Percentiles rank a stretch among this genome's conserved stretches.
Conservation (phyloP, 2,797 vertebrate species). For the Lateolabrax maculatus region DNA sequence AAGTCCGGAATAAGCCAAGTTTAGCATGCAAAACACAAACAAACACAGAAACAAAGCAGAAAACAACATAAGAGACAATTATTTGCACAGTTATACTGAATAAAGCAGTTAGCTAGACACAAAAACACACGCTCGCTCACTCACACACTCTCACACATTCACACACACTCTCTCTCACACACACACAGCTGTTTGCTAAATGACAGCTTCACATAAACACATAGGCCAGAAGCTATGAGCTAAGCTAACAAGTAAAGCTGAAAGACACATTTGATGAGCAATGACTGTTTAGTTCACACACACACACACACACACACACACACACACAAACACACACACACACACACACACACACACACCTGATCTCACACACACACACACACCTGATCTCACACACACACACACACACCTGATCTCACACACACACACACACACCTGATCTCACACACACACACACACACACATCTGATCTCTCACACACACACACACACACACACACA, state of each 20-base stretch:
- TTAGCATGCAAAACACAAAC: conserved; percentile 97
- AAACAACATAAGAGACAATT: conserved; percentile 93
- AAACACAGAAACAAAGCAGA: conserved; percentile 91
- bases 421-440: too few relatives aligned
- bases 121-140: conserved; percentile 37
- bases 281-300: conserved; percentile 37
- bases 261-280: conserved; percentile 59
- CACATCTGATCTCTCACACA: too few relatives aligned
- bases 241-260: conserved; percentile 69
- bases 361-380: neutral
- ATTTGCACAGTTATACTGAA: conserved; percentile 83
- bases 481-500: conserved; percentile 11
- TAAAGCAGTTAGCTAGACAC: conserved; percentile 78
- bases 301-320: neutral
- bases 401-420: too few relatives aligned
- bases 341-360: neutral
- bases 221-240: conserved; percentile 55
- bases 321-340: conserved; percentile 7
- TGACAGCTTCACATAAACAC: conserved; percentile 57
- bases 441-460: too few relatives aligned
- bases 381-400: too few relatives aligned
- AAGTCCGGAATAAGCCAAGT: conserved; percentile 99
- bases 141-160: neutral
- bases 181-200: conserved; percentile 43
- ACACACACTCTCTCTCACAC: conserved; percentile 19